These are phyloP conservation scores for Myiozetetes cayanensis DNA, from an alignment of 2,113 vertebrate genomes.

Conservation along the genomic window DNA sequence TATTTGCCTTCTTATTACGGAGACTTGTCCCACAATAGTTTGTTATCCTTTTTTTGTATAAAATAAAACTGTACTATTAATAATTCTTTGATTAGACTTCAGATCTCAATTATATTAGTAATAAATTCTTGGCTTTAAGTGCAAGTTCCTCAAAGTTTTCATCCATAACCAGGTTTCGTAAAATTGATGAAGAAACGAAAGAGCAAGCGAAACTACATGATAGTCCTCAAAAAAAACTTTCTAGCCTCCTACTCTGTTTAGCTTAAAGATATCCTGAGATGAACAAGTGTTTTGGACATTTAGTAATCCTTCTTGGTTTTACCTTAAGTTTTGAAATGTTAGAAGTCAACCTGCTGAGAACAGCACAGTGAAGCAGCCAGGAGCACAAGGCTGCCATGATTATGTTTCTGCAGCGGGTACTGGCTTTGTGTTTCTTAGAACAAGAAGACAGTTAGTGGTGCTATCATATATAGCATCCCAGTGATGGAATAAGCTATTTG, in stretches of 20 bases:
- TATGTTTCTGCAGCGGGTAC: background rate
- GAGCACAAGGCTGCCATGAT: background rate
- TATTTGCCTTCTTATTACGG: background rate
- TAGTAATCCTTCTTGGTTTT: background rate
- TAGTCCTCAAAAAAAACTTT: background rate
- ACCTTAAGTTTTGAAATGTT: background rate
- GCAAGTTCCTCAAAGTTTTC: background rate
- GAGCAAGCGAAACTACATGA: background rate
- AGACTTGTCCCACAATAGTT: background rate
- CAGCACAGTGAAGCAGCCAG: accelerated
- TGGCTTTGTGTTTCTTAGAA: background rate
- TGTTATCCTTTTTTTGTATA: background rate
- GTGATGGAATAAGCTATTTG: background rate
- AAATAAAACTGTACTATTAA: background rate
- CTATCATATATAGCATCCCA: background rate
- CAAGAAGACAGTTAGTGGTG: background rate
- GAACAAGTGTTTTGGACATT: background rate
- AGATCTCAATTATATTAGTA: background rate
- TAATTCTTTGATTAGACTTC: background rate
- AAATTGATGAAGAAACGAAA: background rate
- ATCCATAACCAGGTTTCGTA: background rate
- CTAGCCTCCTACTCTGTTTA: background rate
- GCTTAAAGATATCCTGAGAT: background rate
- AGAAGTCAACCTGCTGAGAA: background rate
- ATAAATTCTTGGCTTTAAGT: background rate